Percentiles rank a stretch among this genome's conserved stretches.
Conservation (phyloP, 2,888 invertebrate genomes). For the Pogonocherus hispidulus region DNA sequence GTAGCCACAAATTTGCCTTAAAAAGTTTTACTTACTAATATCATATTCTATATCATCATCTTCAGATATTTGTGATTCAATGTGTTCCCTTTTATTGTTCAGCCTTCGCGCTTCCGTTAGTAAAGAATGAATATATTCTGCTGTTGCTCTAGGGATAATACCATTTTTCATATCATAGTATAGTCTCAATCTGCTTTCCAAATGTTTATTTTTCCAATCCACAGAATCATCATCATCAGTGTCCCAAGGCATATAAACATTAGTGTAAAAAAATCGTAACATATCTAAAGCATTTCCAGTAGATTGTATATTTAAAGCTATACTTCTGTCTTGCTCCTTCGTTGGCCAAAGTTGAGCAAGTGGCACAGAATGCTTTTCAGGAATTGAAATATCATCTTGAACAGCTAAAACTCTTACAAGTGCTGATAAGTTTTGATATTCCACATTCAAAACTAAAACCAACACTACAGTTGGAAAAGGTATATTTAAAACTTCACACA, state of each 20-base stretch:
- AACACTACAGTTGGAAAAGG: conserved; percentile 77
- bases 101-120: conserved; percentile 72
- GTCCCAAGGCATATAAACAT: conserved; percentile 82
- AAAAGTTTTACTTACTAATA: conserved; percentile 28
- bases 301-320: conserved; percentile 72
- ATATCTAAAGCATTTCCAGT: conserved; percentile 78
- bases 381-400: conserved; percentile 76
- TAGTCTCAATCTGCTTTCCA: conserved; percentile 67
- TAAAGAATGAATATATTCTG: conserved; percentile 71
- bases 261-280: conserved; percentile 76
- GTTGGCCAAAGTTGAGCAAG: conserved; percentile 78
- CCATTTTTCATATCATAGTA: conserved; percentile 74
- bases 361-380: conserved; percentile 74
- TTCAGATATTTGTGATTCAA: conserved; percentile 66
- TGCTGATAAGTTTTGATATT: conserved; percentile 72
- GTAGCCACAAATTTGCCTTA: no score
- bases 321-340: conserved; percentile 72
- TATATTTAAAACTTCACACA: conserved; percentile 76
- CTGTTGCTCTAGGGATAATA: conserved; percentile 69
- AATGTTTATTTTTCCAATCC: conserved; percentile 73
- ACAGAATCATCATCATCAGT: conserved; percentile 74
- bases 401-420: conserved; percentile 75
- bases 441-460: conserved; percentile 73
- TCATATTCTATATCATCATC: conserved; percentile 45
- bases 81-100: conserved; percentile 67